Percentiles rank a stretch among this genome's conserved stretches.
Conservation (phyloP, 2,113 vertebrate species). For the Leptodactylus fuscus region DNA sequence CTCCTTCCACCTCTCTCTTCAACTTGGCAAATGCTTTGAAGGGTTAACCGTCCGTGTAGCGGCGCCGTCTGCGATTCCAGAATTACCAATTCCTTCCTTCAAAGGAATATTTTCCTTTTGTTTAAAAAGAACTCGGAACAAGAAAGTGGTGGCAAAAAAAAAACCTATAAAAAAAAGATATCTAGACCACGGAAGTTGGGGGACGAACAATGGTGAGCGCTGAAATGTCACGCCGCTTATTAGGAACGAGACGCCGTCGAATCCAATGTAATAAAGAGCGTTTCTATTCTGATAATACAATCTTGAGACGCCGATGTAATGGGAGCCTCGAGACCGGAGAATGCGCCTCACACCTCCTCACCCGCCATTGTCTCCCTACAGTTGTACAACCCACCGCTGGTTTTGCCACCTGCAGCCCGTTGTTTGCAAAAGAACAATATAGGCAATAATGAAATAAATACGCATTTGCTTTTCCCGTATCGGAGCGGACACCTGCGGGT, state of each 20-base stretch:
- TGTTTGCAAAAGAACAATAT: not conserved
- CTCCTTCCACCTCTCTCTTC: not conserved
- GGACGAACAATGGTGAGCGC: not conserved
- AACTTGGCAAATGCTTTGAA: not conserved
- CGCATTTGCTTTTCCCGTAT: not conserved
- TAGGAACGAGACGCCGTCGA: not conserved
- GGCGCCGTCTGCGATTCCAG: not conserved
- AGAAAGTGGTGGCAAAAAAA: not conserved
- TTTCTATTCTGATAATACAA: constrained; percentile 53
- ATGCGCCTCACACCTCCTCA: constrained; percentile 28
- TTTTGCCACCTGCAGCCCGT: not conserved
- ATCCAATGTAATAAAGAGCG: constrained; percentile 39
- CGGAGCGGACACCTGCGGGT: not conserved
- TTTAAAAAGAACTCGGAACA: not conserved
- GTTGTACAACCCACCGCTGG: too few relatives aligned
- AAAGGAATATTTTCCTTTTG: not conserved
- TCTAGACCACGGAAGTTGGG: not conserved
- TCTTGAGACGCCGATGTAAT: not conserved
- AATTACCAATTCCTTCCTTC: not conserved
- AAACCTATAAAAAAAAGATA: not conserved
- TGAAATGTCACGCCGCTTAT: constrained; percentile 1
- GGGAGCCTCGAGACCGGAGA: not conserved
- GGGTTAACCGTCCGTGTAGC: not conserved
- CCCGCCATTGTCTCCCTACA: not conserved
- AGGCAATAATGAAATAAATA: not conserved